Conservation (phyloP, 2,888 invertebrate species). For the Tetragonula carbonaria region DNA sequence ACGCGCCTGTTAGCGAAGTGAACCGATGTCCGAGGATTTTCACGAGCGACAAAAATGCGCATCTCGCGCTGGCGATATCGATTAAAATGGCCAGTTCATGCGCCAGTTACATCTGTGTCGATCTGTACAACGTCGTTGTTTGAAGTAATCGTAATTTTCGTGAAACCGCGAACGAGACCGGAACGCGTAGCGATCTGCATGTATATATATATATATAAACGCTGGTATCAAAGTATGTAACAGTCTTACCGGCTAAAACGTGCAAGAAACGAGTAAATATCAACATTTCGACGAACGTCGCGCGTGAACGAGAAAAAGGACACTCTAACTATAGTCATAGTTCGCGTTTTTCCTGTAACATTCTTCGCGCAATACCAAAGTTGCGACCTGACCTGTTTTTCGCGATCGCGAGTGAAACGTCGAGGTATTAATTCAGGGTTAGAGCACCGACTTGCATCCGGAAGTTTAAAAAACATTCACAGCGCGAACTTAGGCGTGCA, state of each 20-base stretch:
- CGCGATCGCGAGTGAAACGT: conserved; percentile 10
- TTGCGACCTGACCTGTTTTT: not conserved
- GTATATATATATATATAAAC: not conserved
- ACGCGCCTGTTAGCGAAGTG: not conserved
- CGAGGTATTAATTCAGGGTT: not conserved
- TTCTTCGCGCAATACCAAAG: not conserved
- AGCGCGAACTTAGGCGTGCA: not conserved
- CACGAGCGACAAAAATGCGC: conserved; percentile 16
- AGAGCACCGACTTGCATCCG: not conserved
- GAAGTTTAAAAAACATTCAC: not conserved
- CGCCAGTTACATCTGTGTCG: not conserved
- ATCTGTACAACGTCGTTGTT: not conserved
- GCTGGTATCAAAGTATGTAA: conserved; percentile 18
- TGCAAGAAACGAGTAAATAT: conserved; percentile 1
- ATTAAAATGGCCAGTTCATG: conserved; percentile 8
- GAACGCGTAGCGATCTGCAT: not conserved
- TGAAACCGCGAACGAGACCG: not conserved
- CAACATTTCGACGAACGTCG: conserved; percentile 2
- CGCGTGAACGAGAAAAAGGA: not conserved
- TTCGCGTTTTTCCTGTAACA: not conserved
- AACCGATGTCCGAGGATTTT: conserved; percentile 17
- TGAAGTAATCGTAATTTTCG: not conserved
- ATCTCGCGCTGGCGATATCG: not conserved
- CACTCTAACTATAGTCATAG: not conserved
- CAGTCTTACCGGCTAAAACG: conserved; percentile 27